Evolutionary conservation across 2,113 vertebrate species (phyloP).

Genomic region (Pyrgilauda ruficollis): DNA sequence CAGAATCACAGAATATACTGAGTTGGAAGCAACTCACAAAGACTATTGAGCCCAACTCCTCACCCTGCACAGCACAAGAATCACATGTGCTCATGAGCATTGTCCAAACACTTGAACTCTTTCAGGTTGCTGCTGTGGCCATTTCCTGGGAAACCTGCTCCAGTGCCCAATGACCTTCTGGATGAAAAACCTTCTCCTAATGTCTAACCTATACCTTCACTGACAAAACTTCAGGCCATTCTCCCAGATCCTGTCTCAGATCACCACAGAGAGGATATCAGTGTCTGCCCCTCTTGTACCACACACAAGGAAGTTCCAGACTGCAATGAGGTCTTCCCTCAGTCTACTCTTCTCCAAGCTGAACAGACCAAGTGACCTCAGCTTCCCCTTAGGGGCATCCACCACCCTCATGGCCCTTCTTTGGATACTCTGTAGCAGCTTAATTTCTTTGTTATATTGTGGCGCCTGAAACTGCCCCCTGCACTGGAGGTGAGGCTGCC

Average conservation of each 20-base stretch:
- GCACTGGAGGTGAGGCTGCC: fast-evolving
- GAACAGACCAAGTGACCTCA: not conserved
- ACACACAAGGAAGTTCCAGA: fast-evolving
- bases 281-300: not conserved
- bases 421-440: not conserved
- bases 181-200: not conserved
- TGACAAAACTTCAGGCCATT: not conserved
- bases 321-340: not conserved
- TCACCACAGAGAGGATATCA: not conserved
- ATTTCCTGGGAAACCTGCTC: not conserved
- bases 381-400: not conserved
- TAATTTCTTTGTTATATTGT: not conserved
- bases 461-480: fast-evolving
- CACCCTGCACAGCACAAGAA: not conserved
- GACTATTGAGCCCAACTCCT: not conserved
- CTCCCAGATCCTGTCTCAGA: not conserved
- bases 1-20: not conserved
- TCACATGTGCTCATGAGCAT: not conserved
- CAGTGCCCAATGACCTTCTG: not conserved
- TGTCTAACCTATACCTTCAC: not conserved
- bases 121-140: not conserved
- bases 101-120: not conserved
- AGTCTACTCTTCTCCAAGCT: not conserved
- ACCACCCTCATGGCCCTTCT: not conserved
- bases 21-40: not conserved